Evolutionary conservation across 2,797 vertebrate genomes (phyloP).

Genomic region (Argyrosomus regius): DNA sequence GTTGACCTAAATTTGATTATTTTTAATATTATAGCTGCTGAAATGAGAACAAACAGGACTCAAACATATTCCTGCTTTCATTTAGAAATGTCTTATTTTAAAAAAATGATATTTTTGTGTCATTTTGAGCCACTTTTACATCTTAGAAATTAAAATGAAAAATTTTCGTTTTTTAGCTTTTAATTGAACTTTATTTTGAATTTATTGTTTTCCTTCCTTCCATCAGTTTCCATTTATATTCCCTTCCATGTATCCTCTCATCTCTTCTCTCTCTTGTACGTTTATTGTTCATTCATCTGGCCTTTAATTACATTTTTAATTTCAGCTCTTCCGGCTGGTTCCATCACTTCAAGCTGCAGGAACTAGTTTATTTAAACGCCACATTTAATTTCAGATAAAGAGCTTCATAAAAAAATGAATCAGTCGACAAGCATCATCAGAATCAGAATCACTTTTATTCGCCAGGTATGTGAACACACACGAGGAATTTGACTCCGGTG

Average conservation of each 20-base stretch:
- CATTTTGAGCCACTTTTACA: background rate
- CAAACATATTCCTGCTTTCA: background rate
- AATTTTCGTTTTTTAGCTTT: background rate
- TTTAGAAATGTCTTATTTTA: background rate
- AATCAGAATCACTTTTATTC: too few species aligned
- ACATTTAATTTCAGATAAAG: background rate
- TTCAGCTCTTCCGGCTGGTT: too few species aligned
- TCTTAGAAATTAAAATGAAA: too few species aligned
- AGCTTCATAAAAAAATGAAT: too few species aligned
- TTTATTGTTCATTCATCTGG: background rate
- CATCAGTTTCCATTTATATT: background rate
- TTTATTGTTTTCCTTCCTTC: background rate
- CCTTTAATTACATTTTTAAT: background rate
- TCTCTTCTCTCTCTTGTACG: background rate
- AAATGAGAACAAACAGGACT: background rate
- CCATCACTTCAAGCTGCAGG: too few species aligned
- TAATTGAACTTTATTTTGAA: background rate
- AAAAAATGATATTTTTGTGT: background rate
- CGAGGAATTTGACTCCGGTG: too few species aligned
- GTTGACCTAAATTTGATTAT: background rate
- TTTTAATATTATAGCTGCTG: background rate
- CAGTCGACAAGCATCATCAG: too few species aligned
- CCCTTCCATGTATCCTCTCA: too few species aligned
- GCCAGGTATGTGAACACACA: too few species aligned
- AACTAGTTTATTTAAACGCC: background rate